Base-by-base conservation (phyloP, 2,888 invertebrate genomes). In the Spialia ferax region DNA sequence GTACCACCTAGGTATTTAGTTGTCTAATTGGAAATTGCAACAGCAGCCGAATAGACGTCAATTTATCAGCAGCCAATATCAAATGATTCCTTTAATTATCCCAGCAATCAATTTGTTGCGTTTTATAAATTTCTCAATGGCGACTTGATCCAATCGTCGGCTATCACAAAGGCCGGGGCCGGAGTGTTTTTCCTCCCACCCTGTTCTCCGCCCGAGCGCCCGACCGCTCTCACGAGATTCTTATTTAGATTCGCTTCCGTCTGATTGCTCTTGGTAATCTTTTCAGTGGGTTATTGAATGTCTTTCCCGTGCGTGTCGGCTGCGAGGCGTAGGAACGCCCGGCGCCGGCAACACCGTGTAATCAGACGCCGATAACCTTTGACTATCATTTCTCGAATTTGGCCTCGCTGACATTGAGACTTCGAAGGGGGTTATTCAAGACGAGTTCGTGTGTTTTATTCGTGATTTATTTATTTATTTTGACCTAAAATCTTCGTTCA, bases 181-280 rank as follows among this genome's bases (percentile, higher is more conserved):
- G 87, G 84, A 88, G 87, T 89, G 90, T 90, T 91, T 89, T 87
- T 87, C 83, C 80, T 82, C 79, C 86, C 86, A 82, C 79, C 80
- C 79, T 79, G 78, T 64, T 55, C 77, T 76, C 79, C 82, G 82
- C 84, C 83, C 85, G 82, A 82, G 79, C 84, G 80, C 83, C 87
- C 87, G 84, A 84, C 86, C 88, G 88, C 88, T 89, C 91, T 88
- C 89, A 87, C 89, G 89, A 93, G 93, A 93, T 93, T 93, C 93
- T 93, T 93, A 93, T 93, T 93, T 93, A 93, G 93, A 93, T 93
- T 93, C 91, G 92, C 93, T 93, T 93, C 92, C 93, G 91, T 91
- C 92, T 93, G 93, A 93, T 93, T 93, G 93, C 93, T 92, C 92
- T 90, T 88, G 85, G 92, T 93, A 92, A 93, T 93, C 93, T 93